These are phyloP conservation scores for Sebastes diaconus DNA, from an alignment of 2,797 vertebrate species.

Conservation along the genomic window DNA sequence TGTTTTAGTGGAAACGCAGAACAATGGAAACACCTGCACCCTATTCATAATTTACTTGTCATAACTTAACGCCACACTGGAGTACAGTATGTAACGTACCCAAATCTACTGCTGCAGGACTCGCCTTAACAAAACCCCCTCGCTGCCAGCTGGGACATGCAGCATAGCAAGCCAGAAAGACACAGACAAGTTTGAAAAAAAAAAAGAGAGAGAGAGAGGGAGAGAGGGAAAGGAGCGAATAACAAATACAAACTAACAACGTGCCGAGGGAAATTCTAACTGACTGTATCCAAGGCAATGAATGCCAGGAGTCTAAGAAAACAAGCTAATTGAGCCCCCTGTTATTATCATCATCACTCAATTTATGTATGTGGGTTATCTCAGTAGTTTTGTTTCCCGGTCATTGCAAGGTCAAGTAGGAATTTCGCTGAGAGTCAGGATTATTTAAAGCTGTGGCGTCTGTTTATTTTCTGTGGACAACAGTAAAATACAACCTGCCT, in stretches of 20 bases:
- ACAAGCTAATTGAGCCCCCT: conserved; percentile 1
- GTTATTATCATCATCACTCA: conserved; percentile 19
- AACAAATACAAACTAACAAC: not conserved
- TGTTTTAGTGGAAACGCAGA: conserved; percentile 15
- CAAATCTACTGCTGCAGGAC: conserved; percentile 44
- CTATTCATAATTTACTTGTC: conserved; percentile 50
- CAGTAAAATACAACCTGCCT: not conserved
- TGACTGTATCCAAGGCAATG: not conserved
- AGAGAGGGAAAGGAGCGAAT: not conserved
- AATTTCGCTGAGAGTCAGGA: not conserved
- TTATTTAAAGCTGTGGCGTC: not conserved
- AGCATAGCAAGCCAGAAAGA: conserved; percentile 40
- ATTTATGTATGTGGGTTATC: not conserved
- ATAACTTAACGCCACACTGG: conserved; percentile 25
- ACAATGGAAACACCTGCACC: conserved; percentile 56
- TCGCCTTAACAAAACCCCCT: conserved; percentile 58
- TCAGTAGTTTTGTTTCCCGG: not conserved
- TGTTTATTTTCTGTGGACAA: not conserved
- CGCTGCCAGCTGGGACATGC: conserved; percentile 71
- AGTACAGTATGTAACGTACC: conserved; percentile 46
- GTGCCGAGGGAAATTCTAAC: not conserved
- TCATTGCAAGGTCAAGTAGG: not conserved
- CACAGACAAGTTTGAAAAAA: not conserved
- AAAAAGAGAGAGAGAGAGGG: not conserved
- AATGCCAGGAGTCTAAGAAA: not conserved